phyloP scores from a whole-genome alignment of 1,140 invertebrate species.

The Neuroterus valhalla region DNA sequence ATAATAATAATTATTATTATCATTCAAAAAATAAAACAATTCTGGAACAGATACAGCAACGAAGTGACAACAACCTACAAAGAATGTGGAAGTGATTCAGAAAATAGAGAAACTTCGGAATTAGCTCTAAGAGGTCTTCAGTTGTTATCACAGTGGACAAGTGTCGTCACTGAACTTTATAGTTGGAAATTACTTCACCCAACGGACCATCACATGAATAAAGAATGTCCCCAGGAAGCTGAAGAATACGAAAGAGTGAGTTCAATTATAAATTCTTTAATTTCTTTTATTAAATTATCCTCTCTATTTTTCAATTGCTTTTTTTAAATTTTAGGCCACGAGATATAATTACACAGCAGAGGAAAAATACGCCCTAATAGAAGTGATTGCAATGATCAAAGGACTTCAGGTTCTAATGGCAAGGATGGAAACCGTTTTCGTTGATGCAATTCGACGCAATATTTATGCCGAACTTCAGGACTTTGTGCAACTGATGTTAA shows the following conservation, averaged over 20 bases:
- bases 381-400: constrained; percentile 99
- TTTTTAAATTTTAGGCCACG: constrained; percentile 81
- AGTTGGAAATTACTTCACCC: constrained; percentile 99
- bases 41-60: constrained; percentile 67
- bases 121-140: constrained; percentile 94
- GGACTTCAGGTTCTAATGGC: constrained; percentile 98
- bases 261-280: constrained; percentile 35
- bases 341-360: constrained; percentile 98
- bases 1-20: no score
- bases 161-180: constrained; percentile 97
- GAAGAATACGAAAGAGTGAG: constrained; percentile 98
- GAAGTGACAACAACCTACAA: constrained; percentile 92
- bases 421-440: constrained; percentile 97
- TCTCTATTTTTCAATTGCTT: constrained; percentile 36
- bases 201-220: constrained; percentile 89
- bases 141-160: constrained; percentile 96
- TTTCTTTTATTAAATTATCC: constrained; percentile 37
- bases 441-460: constrained; percentile 94
- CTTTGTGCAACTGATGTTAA: constrained; percentile 93
- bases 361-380: constrained; percentile 98
- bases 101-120: constrained; percentile 95
- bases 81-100: constrained; percentile 92
- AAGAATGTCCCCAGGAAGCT: constrained; percentile 96
- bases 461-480: constrained; percentile 98
- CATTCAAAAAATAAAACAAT: constrained; percentile 31